Conservation (phyloP, 1,140 invertebrate genomes). For the Pseudomyrmex dendroicus region DNA sequence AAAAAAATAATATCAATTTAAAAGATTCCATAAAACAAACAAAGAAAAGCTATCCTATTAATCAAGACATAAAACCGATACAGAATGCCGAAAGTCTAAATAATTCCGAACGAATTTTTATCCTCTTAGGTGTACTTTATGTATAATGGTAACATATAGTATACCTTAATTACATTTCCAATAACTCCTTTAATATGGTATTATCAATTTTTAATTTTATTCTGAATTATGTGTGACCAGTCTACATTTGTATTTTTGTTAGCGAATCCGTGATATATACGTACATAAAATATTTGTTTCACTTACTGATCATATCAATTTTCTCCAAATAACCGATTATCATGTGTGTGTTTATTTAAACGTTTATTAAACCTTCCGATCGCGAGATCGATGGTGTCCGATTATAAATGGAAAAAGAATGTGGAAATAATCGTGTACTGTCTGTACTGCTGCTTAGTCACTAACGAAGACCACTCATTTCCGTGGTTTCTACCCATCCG, state of each 20-base stretch:
- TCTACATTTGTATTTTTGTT: slow-evolving; percentile 8
- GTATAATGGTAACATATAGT: background rate
- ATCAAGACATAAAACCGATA: background rate
- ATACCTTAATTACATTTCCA: slow-evolving; percentile 54
- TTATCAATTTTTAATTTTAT: slow-evolving; percentile 43
- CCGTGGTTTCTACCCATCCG: slow-evolving; percentile 10
- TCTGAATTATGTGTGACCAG: slow-evolving; percentile 24
- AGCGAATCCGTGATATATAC: background rate
- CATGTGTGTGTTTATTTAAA: background rate
- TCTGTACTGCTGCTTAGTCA: background rate
- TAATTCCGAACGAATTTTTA: slow-evolving; percentile 38
- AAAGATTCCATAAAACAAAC: background rate
- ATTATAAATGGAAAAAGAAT: background rate
- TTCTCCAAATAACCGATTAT: too few species aligned
- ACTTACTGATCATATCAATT: slow-evolving; percentile 2
- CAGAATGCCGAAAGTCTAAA: background rate
- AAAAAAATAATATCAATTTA: background rate
- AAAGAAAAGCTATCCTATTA: background rate
- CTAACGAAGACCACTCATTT: slow-evolving; percentile 51
- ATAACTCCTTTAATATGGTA: slow-evolving; percentile 34
- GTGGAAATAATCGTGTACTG: background rate
- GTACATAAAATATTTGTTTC: background rate
- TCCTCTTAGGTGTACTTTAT: slow-evolving; percentile 5
- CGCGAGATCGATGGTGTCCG: too few species aligned
- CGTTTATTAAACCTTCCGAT: background rate